A percentile compares a stretch with the other conserved stretches of the same genome.
phyloP scores from a whole-genome alignment of 2,797 vertebrate genomes.

The Micrastur ruficollis region DNA sequence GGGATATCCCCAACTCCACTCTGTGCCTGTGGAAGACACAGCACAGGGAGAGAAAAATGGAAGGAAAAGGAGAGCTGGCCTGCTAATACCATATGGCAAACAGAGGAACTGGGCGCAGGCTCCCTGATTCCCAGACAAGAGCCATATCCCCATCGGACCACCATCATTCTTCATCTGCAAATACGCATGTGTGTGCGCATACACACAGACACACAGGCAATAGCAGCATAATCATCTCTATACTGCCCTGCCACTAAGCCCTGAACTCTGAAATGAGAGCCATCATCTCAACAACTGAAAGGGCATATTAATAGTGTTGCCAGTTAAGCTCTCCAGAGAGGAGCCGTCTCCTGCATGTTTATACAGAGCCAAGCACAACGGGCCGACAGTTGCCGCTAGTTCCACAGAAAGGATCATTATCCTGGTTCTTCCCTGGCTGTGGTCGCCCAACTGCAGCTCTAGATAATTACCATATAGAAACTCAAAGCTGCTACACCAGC shows the following conservation, averaged over 20 bases:
- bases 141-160: background rate
- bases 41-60: background rate
- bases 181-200: rapidly evolving
- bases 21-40: background rate
- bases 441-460: background rate
- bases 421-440: background rate
- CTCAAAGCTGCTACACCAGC: slow-evolving; percentile 5
- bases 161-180: background rate
- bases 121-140: background rate
- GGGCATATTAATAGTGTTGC: background rate
- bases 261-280: background rate
- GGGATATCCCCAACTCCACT: background rate
- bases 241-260: background rate
- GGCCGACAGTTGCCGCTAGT: background rate
- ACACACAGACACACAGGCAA: background rate
- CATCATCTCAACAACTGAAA: background rate
- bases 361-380: background rate
- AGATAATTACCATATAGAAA: background rate
- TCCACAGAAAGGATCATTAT: background rate
- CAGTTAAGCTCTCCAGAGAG: background rate
- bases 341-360: background rate
- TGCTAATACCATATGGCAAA: background rate
- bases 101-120: background rate
- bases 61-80: background rate
- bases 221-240: background rate